Percentiles rank a stretch among this genome's conserved stretches.
Conservation (phyloP, 92 coral and sea anemone species). For the Epizoanthus rinbou region DNA sequence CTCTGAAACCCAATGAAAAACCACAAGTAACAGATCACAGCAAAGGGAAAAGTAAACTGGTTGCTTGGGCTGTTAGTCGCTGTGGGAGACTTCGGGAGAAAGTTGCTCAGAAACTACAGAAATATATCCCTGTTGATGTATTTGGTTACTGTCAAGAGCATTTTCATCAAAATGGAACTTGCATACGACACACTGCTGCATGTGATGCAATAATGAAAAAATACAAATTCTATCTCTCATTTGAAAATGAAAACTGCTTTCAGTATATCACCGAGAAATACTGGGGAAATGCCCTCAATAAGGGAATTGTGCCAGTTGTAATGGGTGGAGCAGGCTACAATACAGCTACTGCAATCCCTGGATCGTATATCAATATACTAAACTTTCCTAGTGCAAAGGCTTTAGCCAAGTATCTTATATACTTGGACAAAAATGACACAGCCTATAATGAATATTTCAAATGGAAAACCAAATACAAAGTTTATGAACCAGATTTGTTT, state of each 20-base stretch:
- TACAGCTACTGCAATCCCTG: constrained; percentile 57
- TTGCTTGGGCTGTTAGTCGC: constrained; percentile 57
- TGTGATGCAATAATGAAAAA: constrained; percentile 45
- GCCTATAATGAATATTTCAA: constrained; percentile 64
- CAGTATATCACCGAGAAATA: constrained; percentile 75
- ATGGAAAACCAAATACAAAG: constrained; percentile 58
- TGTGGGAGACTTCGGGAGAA: constrained; percentile 42
- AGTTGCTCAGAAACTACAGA: constrained; percentile 37
- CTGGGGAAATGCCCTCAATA: constrained; percentile 47
- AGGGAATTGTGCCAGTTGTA: constrained; percentile 63
- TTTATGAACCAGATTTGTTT: constrained; percentile 29
- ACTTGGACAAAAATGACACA: constrained; percentile 55
- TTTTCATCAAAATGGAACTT: constrained; percentile 21
- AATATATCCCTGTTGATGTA: constrained; percentile 54
- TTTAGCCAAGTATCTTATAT: constrained; percentile 55
- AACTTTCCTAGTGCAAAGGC: constrained; percentile 64
- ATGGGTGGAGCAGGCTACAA: constrained; percentile 62
- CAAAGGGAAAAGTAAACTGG: constrained; percentile 47
- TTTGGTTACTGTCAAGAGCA: constrained; percentile 45
- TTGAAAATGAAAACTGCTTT: constrained; percentile 65
- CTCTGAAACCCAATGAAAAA: neutral
- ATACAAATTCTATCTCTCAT: constrained; percentile 64
- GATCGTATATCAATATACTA: constrained; percentile 57
- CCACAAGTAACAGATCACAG: constrained; percentile 27
- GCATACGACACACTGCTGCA: neutral